Evolutionary conservation across 53 echinoderm and acorn worm species (phyloP).

Genomic region (Antedon mediterranea): DNA sequence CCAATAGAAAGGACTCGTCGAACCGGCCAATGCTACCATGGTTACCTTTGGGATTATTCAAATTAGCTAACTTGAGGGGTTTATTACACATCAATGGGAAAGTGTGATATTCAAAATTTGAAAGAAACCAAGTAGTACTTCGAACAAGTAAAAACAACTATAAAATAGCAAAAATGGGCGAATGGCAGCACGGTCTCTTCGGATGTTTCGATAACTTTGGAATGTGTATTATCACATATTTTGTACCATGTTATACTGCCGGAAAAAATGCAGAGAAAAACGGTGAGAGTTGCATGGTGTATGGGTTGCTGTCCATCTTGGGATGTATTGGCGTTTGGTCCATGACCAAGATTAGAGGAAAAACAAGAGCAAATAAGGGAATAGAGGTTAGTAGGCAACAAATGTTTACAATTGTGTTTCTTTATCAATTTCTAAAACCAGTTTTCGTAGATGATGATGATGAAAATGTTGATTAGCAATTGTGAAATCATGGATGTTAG

Average conservation of each 20-base stretch:
- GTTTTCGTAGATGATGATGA: too few relatives aligned
- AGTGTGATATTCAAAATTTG: not conserved
- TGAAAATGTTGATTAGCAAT: too few relatives aligned
- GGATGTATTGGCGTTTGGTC: slow-evolving; percentile 67
- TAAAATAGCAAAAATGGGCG: slow-evolving; percentile 13
- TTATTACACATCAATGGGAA: not conserved
- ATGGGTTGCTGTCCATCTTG: slow-evolving; percentile 38
- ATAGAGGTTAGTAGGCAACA: slow-evolving; percentile 50
- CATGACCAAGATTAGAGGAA: slow-evolving; percentile 56
- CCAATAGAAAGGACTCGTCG: not conserved
- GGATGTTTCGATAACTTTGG: slow-evolving; percentile 76
- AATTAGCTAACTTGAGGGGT: not conserved
- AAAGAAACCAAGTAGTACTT: not conserved
- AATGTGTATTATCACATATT: slow-evolving; percentile 50
- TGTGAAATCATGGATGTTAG: too few relatives aligned
- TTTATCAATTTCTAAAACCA: too few relatives aligned
- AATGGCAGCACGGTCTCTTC: slow-evolving; percentile 61
- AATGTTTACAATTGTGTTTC: not conserved
- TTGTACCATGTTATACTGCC: slow-evolving; percentile 60
- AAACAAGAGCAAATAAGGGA: slow-evolving; percentile 42
- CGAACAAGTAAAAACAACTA: not conserved
- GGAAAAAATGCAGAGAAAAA: slow-evolving; percentile 52
- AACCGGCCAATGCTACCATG: not conserved
- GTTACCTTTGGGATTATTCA: not conserved
- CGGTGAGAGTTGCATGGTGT: slow-evolving; percentile 55